Percentiles rank a stretch among this genome's conserved stretches.
Evolutionary conservation across 2,888 invertebrate species (phyloP).

Genomic region (Camptogramma bilineatum): DNA sequence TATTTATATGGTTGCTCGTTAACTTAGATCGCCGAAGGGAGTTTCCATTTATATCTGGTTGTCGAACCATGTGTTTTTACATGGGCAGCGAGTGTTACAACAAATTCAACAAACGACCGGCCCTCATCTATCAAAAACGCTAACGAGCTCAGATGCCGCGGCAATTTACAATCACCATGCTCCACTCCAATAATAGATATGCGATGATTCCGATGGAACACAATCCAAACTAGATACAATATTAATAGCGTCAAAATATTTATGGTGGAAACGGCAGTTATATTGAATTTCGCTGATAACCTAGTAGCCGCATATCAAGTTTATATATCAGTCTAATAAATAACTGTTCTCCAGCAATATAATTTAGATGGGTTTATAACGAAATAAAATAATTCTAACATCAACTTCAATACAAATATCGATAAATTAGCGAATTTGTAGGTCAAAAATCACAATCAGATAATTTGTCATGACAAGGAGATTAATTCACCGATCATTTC

Average conservation of each 20-base stretch:
- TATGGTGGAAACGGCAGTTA: slow-evolving; percentile 28
- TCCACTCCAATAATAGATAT: slow-evolving; percentile 69
- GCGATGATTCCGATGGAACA: slow-evolving; percentile 75
- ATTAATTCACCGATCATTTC: slow-evolving; percentile 30
- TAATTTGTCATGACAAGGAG: slow-evolving; percentile 39
- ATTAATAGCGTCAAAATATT: slow-evolving; percentile 38
- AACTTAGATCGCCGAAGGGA: slow-evolving; percentile 82
- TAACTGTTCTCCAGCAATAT: background rate
- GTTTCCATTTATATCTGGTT: slow-evolving; percentile 80
- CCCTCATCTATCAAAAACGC: slow-evolving; percentile 84
- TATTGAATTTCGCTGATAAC: slow-evolving; percentile 24
- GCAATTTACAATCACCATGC: slow-evolving; percentile 77
- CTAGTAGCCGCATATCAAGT: slow-evolving; percentile 23
- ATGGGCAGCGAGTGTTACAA: slow-evolving; percentile 75
- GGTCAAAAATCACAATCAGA: slow-evolving; percentile 28
- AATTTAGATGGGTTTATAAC: background rate
- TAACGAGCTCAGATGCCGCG: slow-evolving; percentile 82
- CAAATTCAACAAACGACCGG: slow-evolving; percentile 82
- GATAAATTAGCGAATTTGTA: slow-evolving; percentile 27
- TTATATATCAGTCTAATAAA: slow-evolving; percentile 13
- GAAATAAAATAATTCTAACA: background rate
- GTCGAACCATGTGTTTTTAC: slow-evolving; percentile 82
- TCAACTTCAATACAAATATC: slow-evolving; percentile 19
- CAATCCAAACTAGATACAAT: slow-evolving; percentile 34
- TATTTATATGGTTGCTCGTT: slow-evolving; percentile 83